phyloP scores from a whole-genome alignment of 1,140 invertebrate species.

The Amyelois transitella region DNA sequence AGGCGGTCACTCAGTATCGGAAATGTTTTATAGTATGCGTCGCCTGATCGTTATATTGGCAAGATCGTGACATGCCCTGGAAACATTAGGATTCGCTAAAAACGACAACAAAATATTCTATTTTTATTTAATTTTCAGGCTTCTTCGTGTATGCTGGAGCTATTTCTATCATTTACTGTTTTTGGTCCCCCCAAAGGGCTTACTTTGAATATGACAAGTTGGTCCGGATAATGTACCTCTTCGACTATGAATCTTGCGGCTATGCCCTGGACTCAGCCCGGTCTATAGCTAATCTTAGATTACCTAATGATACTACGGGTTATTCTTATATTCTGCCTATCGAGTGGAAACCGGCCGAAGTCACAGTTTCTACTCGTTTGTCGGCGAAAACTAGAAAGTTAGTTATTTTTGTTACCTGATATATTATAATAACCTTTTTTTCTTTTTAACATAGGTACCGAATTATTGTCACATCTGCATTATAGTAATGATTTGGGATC shows the following conservation, averaged over 20 bases:
- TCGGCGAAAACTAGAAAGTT: slow-evolving; percentile 46
- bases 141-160: slow-evolving; percentile 32
- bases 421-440: too few species aligned
- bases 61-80: too few species aligned
- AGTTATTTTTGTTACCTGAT: slow-evolving; percentile 5
- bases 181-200: slow-evolving; percentile 39
- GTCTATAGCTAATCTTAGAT: slow-evolving; percentile 25
- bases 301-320: slow-evolving; percentile 36
- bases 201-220: slow-evolving; percentile 42
- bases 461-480: too few species aligned
- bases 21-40: too few species aligned
- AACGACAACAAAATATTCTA: too few species aligned
- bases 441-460: too few species aligned
- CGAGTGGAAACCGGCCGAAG: slow-evolving; percentile 27
- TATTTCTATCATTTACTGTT: slow-evolving; percentile 31
- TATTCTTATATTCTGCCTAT: slow-evolving; percentile 33
- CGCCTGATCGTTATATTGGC: too few species aligned
- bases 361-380: slow-evolving; percentile 36
- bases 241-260: slow-evolving; percentile 43
- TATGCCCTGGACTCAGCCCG: slow-evolving; percentile 21
- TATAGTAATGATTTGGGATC: too few species aligned
- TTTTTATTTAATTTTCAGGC: slow-evolving; percentile 26
- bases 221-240: slow-evolving; percentile 52
- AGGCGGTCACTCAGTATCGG: too few species aligned
- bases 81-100: too few species aligned